Evolutionary conservation across 2,888 invertebrate species (phyloP), one percentile per base, ranked within the genome.

Genomic region (Gonocerus acuteangulatus): DNA sequence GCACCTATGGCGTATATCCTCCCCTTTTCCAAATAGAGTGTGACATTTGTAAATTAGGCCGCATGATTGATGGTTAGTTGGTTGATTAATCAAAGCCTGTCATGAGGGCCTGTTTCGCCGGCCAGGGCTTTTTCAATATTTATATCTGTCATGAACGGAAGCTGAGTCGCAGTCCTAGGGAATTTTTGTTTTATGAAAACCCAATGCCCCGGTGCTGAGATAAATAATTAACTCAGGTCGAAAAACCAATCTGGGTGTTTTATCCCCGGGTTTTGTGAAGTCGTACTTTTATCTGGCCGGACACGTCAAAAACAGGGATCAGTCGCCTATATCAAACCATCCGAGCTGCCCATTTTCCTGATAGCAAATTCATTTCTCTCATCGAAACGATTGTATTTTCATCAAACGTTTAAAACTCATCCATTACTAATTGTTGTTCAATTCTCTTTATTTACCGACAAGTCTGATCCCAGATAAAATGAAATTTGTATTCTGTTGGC

Each of bases 31-130:
- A 57, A 57, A 57, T 57, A 57, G 57, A 57, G 57, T 57, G 57
- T 57, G 57, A 57, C 57, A 57, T 57, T 57, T 57, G 57, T 57
- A 57, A 57, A 57, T 57, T 57, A 57, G 57, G n/a, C 27, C 13
- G 13, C 2, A 32, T 57, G 57, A 57, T 57, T 57, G 57, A 57
- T 57, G 45, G 57, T 47, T 45, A 57, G 57, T 16, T 16, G 32
- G 2, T 44, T 47, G 44, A 57, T 57, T 57, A 57, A 57, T 57
- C 57, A 57, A 23, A 27, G 39, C 16, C 57, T 57, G 57, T 57
- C 57, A 57, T 0, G 19, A 16, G 45, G 45, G 57, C 32, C 57
- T 57, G 57, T 57, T 45, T 16, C 42, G n/a, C 2, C n/a, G n/a
- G 21, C 23, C 42, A 15, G 39, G 39, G 54, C 47, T 57, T 57